Conservation (phyloP, 2,888 invertebrate species). For the Alloplasta piceator region DNA sequence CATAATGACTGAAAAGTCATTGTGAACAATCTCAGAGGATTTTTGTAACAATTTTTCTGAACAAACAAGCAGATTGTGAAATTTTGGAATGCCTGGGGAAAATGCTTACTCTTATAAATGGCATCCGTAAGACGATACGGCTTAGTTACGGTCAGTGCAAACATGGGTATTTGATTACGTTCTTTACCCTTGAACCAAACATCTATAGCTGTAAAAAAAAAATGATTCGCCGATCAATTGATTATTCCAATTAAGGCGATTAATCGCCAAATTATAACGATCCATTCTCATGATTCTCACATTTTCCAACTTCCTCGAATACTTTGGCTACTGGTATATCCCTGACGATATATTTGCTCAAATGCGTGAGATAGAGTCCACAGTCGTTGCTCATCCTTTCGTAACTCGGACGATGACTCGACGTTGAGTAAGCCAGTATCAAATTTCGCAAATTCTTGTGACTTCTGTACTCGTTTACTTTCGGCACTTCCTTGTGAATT, state of each 20-base stretch:
- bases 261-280: too few species aligned
- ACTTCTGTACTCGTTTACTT: conserved; percentile 74
- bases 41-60: too few species aligned
- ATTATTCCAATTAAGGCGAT: too few species aligned
- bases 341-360: conserved; percentile 76
- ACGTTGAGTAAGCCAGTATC: conserved; percentile 80
- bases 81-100: background rate
- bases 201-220: conserved; percentile 74
- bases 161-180: conserved; percentile 79
- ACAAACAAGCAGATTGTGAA: too few species aligned
- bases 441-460: conserved; percentile 77
- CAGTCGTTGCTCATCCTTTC: conserved; percentile 75
- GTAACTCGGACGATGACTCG: conserved; percentile 78
- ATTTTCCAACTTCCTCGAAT: conserved; percentile 78
- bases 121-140: conserved; percentile 77
- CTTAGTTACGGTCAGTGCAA: conserved; percentile 75
- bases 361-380: conserved; percentile 78
- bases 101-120: conserved; percentile 50
- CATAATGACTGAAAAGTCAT: too few species aligned
- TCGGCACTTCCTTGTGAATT: conserved; percentile 77
- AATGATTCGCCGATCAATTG: background rate
- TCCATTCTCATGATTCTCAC: conserved; percentile 71
- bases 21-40: too few species aligned
- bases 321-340: conserved; percentile 77
- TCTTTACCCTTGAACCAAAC: conserved; percentile 75